These are phyloP conservation scores for Drosophila vallismaia DNA, from an alignment of 2,888 invertebrate species.

Conservation along the genomic window DNA sequence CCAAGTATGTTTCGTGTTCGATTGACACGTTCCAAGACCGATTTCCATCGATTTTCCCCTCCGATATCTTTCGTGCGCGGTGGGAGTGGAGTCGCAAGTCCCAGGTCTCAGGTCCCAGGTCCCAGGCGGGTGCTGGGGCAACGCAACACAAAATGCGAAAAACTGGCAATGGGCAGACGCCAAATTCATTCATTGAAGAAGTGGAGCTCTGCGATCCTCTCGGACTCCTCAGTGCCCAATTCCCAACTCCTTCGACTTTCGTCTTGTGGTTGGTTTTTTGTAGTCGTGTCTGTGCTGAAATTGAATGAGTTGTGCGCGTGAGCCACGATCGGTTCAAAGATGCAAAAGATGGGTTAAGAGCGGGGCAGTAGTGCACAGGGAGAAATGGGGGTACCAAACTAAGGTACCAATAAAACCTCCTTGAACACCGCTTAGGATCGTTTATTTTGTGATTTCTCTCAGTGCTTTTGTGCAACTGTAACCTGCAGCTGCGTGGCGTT, in stretches of 20 bases:
- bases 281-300: constrained; percentile 76
- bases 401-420: too few species aligned
- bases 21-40: constrained; percentile 75
- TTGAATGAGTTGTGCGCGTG: constrained; percentile 80
- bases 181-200: constrained; percentile 72
- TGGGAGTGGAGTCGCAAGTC: background rate
- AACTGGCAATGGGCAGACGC: constrained; percentile 58
- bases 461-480: constrained; percentile 12
- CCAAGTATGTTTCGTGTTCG: constrained; percentile 52
- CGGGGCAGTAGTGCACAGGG: constrained; percentile 6
- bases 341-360: constrained; percentile 38
- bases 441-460: background rate
- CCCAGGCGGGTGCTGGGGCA: background rate
- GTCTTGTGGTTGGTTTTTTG: constrained; percentile 21
- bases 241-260: background rate
- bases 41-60: constrained; percentile 41
- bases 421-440: too few species aligned
- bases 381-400: background rate
- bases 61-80: constrained; percentile 34
- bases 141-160: constrained; percentile 49
- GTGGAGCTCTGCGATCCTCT: constrained; percentile 26
- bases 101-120: too few species aligned
- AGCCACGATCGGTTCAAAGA: constrained; percentile 65
- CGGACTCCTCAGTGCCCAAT: background rate
- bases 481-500: constrained; percentile 32